Evolutionary conservation across 2,113 vertebrate species (phyloP).

Genomic region (Epinephelus fuscoguttatus): DNA sequence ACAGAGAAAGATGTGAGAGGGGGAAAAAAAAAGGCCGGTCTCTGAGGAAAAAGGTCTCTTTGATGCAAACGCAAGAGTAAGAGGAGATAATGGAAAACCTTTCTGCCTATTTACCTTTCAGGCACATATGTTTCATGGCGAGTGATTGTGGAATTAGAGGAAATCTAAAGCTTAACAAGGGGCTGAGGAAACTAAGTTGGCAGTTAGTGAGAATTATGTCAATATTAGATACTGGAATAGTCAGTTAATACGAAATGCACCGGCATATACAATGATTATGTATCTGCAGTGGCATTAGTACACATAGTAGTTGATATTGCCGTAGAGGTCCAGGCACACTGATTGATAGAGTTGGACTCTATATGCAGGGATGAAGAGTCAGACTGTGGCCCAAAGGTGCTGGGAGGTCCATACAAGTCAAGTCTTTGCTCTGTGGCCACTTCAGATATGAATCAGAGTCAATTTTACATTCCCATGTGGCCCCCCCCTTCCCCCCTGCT

Average conservation of each 20-base stretch:
- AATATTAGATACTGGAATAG: constrained; percentile 34
- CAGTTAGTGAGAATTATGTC: constrained; percentile 53
- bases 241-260: constrained; percentile 49
- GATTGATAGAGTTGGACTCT: constrained; percentile 49
- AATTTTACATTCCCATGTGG: constrained; percentile 43
- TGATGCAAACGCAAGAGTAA: constrained; percentile 6
- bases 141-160: constrained; percentile 16
- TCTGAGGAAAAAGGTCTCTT: constrained; percentile 8
- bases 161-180: constrained; percentile 12
- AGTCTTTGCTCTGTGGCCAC: constrained; percentile 53
- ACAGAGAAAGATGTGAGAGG: constrained; percentile 53
- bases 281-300: constrained; percentile 42
- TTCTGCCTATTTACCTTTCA: constrained; percentile 50
- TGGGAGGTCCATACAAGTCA: constrained; percentile 38
- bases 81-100: constrained; percentile 38
- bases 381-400: constrained; percentile 38
- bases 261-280: constrained; percentile 39
- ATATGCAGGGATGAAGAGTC: constrained; percentile 67
- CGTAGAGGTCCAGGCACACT: constrained; percentile 59
- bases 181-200: constrained; percentile 35
- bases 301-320: constrained; percentile 60
- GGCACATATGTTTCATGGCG: constrained; percentile 54
- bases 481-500: background rate
- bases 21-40: constrained; percentile 5
- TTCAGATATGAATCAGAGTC: constrained; percentile 43